Percentiles rank a stretch among this genome's conserved stretches.
phyloP scores from a whole-genome alignment of 2,888 invertebrate genomes.

The Baccha elongata region DNA sequence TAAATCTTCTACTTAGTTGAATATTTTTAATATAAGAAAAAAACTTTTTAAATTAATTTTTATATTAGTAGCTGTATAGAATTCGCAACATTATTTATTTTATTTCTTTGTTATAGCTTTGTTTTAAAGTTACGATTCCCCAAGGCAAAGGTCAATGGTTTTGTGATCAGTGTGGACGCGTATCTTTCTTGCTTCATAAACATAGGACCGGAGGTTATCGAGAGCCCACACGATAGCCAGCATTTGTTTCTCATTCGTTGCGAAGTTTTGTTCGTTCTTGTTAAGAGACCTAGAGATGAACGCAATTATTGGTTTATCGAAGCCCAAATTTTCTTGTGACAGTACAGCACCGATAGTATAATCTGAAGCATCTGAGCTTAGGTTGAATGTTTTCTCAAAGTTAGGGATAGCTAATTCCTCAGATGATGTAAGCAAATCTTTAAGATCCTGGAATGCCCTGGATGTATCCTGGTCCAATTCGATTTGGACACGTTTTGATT shows the following conservation, averaged over 20 bases:
- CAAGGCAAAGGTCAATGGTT: conserved; percentile 37
- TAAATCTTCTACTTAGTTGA: too few relatives aligned
- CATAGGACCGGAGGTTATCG: conserved; percentile 42
- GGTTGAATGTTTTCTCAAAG: conserved; percentile 1
- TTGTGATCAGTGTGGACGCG: conserved; percentile 47
- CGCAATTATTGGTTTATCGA: conserved; percentile 5
- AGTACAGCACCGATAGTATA: conserved; percentile 11
- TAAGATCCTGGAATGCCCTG: conserved; percentile 62
- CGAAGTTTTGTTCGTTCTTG: conserved; percentile 59
- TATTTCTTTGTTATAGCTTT: too few relatives aligned
- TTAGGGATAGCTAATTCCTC: conserved; percentile 64
- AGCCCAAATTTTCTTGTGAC: conserved; percentile 12
- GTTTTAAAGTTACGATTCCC: conserved; percentile 46
- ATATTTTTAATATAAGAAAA: too few relatives aligned
- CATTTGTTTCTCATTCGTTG: conserved; percentile 59
- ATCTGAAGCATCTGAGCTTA: conserved; percentile 24
- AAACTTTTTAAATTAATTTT: too few relatives aligned
- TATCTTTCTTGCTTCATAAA: conserved; percentile 45
- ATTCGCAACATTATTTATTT: too few relatives aligned
- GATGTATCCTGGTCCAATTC: background rate
- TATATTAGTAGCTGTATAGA: too few relatives aligned
- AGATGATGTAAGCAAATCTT: conserved; percentile 56
- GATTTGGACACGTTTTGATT: conserved; percentile 52
- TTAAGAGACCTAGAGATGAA: conserved; percentile 16
- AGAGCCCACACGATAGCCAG: conserved; percentile 45